phyloP scores from a whole-genome alignment of 2,888 invertebrate species.

The Clivina fossor region DNA sequence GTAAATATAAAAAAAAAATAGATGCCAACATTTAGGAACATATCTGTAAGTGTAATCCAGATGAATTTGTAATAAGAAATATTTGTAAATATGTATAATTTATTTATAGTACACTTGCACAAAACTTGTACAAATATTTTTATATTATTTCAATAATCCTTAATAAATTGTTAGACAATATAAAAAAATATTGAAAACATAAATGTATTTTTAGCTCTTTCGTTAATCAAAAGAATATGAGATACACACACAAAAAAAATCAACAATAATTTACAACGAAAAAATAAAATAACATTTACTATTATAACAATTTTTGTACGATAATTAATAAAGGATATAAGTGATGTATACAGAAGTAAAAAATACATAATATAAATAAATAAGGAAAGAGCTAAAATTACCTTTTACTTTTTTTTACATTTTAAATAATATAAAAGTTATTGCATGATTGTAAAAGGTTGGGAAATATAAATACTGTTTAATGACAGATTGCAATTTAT shows the following conservation, averaged over 20 bases:
- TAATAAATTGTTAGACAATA: slow-evolving; percentile 29
- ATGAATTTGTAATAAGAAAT: slow-evolving; percentile 26
- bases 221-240: not conserved
- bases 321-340: slow-evolving; percentile 3
- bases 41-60: slow-evolving; percentile 31
- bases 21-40: slow-evolving; percentile 31
- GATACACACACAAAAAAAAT: slow-evolving; percentile 6
- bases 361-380: slow-evolving; percentile 8
- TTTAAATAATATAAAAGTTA: slow-evolving; percentile 11
- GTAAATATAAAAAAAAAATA: slow-evolving; percentile 30
- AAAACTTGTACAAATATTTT: slow-evolving; percentile 33
- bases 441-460: no score
- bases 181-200: slow-evolving; percentile 24
- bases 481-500: slow-evolving; percentile 19
- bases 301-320: slow-evolving; percentile 11
- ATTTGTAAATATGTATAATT: slow-evolving; percentile 35
- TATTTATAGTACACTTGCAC: slow-evolving; percentile 34
- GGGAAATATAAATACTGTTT: slow-evolving; percentile 28
- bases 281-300: slow-evolving; percentile 3
- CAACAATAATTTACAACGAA: slow-evolving; percentile 26
- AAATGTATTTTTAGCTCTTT: slow-evolving; percentile 27
- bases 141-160: slow-evolving; percentile 31
- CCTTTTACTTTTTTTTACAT: slow-evolving; percentile 13
- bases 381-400: slow-evolving; percentile 21
- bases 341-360: slow-evolving; percentile 3